A percentile compares a stretch with the other conserved stretches of the same genome.
Conservation (phyloP, 2,888 invertebrate species). For the Drosophila meridionalis region DNA sequence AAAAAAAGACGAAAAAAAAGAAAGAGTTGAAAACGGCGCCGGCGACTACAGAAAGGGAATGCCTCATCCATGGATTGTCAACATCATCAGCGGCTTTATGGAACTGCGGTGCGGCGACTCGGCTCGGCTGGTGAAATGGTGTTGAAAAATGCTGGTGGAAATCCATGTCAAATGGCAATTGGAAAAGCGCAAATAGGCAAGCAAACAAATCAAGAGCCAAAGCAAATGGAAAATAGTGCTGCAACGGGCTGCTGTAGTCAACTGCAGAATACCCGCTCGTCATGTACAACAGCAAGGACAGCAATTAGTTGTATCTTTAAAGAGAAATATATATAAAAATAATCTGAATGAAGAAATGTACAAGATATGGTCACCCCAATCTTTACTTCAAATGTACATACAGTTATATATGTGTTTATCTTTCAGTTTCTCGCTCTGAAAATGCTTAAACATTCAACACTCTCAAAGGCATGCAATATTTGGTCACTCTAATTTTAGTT, state of each 20-base stretch:
- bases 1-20: constrained; percentile 2
- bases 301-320: neutral
- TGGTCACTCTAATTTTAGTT: neutral
- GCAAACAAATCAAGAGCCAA: constrained; percentile 53
- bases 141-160: constrained; percentile 63
- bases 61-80: constrained; percentile 56
- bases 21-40: constrained; percentile 36
- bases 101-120: neutral
- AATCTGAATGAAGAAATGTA: no score
- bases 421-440: neutral
- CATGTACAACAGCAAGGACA: neutral
- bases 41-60: constrained; percentile 32
- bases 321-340: neutral
- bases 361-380: neutral
- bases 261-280: neutral
- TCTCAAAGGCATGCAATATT: neutral
- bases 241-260: neutral
- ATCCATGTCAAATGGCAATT: constrained; percentile 55
- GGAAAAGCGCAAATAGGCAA: constrained; percentile 61
- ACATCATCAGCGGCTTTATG: constrained; percentile 39
- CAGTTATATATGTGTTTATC: neutral
- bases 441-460: neutral
- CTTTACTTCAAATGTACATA: neutral
- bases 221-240: constrained; percentile 19
- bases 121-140: constrained; percentile 29